Percentiles rank a stretch among this genome's conserved stretches.
Evolutionary conservation across 2,888 invertebrate genomes (phyloP).

Genomic region (Diloba caeruleocephala): DNA sequence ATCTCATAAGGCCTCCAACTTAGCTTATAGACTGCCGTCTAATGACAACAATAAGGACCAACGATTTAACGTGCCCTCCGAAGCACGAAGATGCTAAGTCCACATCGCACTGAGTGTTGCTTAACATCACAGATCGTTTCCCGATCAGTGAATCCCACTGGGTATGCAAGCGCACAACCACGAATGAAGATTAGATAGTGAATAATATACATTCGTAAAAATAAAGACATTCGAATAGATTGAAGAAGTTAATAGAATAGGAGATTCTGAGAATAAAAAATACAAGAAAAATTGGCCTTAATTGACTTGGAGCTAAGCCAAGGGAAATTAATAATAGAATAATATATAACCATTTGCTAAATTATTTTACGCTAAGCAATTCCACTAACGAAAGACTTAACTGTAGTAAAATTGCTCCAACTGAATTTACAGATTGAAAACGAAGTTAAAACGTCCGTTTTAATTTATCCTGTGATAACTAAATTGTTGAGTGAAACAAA

Average conservation of each 20-base stretch:
- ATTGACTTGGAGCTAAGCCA: slow-evolving; percentile 17
- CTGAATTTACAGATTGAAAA: slow-evolving; percentile 30
- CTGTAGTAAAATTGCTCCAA: slow-evolving; percentile 22
- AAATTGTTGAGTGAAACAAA: slow-evolving; percentile 33
- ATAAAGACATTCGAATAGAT: neutral
- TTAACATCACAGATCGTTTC: too few relatives aligned
- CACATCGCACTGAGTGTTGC: too few relatives aligned
- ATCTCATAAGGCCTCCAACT: too few relatives aligned
- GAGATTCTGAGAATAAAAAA: too few relatives aligned
- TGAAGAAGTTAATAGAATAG: too few relatives aligned
- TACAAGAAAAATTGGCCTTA: neutral
- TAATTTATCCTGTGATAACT: slow-evolving; percentile 26
- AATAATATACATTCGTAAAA: neutral
- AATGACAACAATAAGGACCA: too few relatives aligned
- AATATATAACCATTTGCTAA: slow-evolving; percentile 8
- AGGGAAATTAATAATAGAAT: neutral
- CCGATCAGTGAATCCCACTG: too few relatives aligned
- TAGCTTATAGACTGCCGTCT: too few relatives aligned
- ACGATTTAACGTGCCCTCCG: too few relatives aligned
- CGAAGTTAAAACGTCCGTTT: slow-evolving; percentile 29
- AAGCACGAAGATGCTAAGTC: too few relatives aligned
- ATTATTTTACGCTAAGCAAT: slow-evolving; percentile 29
- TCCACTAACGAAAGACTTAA: slow-evolving; percentile 17
- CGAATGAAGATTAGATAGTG: too few relatives aligned
- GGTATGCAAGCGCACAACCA: too few relatives aligned